phyloP scores from a whole-genome alignment of 2,113 vertebrate genomes.

The Chionis minor region DNA sequence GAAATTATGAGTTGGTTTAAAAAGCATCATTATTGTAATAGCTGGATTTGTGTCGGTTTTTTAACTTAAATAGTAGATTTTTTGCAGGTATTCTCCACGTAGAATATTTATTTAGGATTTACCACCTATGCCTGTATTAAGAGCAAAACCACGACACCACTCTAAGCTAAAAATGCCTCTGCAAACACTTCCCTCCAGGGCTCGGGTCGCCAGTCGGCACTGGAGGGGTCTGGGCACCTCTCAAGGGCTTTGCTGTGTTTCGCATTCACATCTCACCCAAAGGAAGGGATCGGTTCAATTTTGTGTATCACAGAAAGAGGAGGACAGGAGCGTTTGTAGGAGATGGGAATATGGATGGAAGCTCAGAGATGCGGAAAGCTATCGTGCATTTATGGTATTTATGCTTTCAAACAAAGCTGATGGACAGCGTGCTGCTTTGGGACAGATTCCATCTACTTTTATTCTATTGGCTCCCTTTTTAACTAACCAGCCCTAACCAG shows the following conservation, averaged over 20 bases:
- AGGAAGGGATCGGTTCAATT: not conserved
- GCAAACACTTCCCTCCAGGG: not conserved
- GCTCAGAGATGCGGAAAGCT: not conserved
- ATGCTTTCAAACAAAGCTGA: not conserved
- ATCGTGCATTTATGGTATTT: fast-evolving
- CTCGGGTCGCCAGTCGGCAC: not conserved
- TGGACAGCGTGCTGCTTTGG: not conserved
- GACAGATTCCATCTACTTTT: not conserved
- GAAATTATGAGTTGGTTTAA: not conserved
- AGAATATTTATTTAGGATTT: not conserved
- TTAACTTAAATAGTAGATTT: not conserved
- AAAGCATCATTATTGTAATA: not conserved
- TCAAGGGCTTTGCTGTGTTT: not conserved
- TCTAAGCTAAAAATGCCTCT: not conserved
- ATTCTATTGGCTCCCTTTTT: not conserved
- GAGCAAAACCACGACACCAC: not conserved
- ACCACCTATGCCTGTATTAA: not conserved
- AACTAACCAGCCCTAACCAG: not conserved
- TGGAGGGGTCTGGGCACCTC: not conserved
- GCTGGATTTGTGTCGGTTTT: not conserved
- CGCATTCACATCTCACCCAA: not conserved
- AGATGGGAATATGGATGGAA: not conserved
- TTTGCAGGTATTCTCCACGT: not conserved
- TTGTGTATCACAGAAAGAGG: not conserved
- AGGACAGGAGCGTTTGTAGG: not conserved